Base-by-base conservation (phyloP, 2,888 invertebrate species). In the Phyllotreta striolata region DNA sequence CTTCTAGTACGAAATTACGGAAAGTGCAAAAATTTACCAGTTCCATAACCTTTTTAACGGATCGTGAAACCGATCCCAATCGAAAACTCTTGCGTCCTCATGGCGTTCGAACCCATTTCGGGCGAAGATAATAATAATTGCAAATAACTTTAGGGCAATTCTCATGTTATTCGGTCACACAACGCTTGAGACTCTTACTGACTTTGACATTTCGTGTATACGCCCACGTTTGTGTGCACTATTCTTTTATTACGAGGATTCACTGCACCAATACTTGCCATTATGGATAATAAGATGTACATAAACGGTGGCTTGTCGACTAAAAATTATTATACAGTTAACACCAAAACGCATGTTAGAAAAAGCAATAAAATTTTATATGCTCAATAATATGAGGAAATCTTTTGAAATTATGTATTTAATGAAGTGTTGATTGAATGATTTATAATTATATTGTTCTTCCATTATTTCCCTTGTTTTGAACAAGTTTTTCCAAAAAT, bases 161-260 rank as follows among this genome's bases (percentile, higher is more conserved):
- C 61, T 63, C 67, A 67, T 67, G 63, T 55, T 65, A 66, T 55
- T 55, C 54, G 58, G 49, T 65, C 65, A 61, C 66, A 56, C 56
- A 61, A 63, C 43, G 41, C 14, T 60, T 14, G 39, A 43, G 55
- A 66, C 63, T 39, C 49, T 63, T 52, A 57, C 58, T 67, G 67
- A 40, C 59, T 66, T 60, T 63, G 67, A 63, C 65, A 66, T 67
- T 67, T 60, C 58, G 24, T 24, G 24, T 24, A 44, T 60, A 41
- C 38, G 38, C 40, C 65, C 52, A 62, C 63, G 66, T 67, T 67
- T 67, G 66, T 67, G 41, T 41, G 41, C 10, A n/a, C 41, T n/a
- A 41, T 41, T 10, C 10, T 41, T 41, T 41, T 9, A 9, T n/a
- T 10, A n/a, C 10, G 9, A 3, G 41, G n/a, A n/a, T 10, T 41